Evolutionary conservation across 2,797 vertebrate genomes (phyloP).

Genomic region (Acridotheres tristis): DNA sequence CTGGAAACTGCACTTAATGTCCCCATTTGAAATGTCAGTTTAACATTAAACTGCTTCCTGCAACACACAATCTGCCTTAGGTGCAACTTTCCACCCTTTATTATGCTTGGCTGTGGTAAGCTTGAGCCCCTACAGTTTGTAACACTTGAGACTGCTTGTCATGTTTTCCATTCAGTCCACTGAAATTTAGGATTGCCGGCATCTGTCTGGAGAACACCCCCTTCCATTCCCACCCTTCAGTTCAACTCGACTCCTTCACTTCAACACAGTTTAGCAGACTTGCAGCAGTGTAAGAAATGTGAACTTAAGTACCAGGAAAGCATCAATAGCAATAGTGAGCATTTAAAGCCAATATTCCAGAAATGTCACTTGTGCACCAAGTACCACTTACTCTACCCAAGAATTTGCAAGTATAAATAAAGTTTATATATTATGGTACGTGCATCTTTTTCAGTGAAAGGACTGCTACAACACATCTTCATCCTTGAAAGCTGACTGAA

Average conservation of each 20-base stretch:
- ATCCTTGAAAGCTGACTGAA: rapidly evolving
- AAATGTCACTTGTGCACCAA: neutral
- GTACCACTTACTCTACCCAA: neutral
- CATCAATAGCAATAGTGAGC: neutral
- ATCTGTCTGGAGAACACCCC: neutral
- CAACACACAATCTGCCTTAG: neutral
- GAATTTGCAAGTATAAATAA: neutral
- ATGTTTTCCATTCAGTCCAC: neutral
- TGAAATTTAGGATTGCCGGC: rapidly evolving
- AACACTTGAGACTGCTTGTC: neutral
- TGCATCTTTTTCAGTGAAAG: neutral
- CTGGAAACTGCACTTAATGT: neutral
- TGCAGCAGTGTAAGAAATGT: neutral
- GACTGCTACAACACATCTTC: neutral
- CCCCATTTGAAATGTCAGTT: neutral
- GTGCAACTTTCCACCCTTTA: rapidly evolving
- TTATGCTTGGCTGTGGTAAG: neutral
- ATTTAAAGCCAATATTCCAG: neutral
- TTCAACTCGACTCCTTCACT: neutral
- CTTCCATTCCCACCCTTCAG: neutral
- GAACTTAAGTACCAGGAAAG: neutral
- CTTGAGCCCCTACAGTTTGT: neutral
- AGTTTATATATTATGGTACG: rapidly evolving
- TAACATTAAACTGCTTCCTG: neutral
- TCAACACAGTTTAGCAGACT: neutral